These are phyloP conservation scores for Tachina fera DNA, from an alignment of 2,888 invertebrate genomes.

Conservation along the genomic window DNA sequence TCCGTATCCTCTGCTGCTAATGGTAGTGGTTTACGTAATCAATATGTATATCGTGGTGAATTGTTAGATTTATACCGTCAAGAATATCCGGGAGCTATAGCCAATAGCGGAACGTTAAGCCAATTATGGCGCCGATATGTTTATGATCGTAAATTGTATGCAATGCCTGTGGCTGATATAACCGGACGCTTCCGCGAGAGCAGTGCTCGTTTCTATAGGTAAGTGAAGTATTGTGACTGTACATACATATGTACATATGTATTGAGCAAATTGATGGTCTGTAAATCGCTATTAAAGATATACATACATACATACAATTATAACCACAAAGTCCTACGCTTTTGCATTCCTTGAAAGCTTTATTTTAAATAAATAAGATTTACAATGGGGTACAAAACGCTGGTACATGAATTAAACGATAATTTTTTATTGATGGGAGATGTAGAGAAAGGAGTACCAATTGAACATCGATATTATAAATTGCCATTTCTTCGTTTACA, in stretches of 20 bases:
- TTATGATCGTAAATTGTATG: constrained; percentile 91
- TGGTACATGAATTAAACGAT: too few species aligned
- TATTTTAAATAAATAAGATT: too few species aligned
- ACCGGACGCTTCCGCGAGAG: constrained; percentile 89
- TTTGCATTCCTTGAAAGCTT: too few species aligned
- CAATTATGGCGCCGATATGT: constrained; percentile 86
- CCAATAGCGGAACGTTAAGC: constrained; percentile 76
- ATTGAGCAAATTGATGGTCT: background rate
- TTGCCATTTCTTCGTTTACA: too few species aligned
- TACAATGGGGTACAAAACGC: too few species aligned
- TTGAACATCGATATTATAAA: too few species aligned
- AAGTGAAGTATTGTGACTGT: constrained; percentile 62
- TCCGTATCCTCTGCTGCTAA: constrained; percentile 41
- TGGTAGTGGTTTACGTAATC: constrained; percentile 68
- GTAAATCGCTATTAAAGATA: too few species aligned
- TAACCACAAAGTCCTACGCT: too few species aligned
- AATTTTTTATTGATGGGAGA: too few species aligned
- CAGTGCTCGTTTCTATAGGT: constrained; percentile 90
- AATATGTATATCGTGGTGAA: constrained; percentile 76
- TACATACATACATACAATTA: too few species aligned
- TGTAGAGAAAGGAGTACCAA: too few species aligned
- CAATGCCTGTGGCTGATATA: constrained; percentile 87
- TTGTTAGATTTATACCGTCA: constrained; percentile 79
- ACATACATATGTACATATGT: too few species aligned
- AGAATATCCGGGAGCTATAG: constrained; percentile 76